phyloP scores from a whole-genome alignment of 2,113 vertebrate species.

The Motacilla tschutschensis region DNA sequence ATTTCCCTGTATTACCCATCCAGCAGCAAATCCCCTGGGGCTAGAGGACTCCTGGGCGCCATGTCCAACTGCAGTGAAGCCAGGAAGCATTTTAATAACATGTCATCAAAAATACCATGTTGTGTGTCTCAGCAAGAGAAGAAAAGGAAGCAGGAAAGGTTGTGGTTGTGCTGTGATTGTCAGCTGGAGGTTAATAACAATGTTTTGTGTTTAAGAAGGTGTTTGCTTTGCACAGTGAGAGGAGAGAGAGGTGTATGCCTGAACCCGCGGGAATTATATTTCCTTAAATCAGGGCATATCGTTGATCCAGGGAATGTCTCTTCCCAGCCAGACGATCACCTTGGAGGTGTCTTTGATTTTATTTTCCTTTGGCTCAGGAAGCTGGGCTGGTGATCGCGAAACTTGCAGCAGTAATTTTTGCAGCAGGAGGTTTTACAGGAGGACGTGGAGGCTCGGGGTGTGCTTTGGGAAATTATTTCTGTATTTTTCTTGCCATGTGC shows the following conservation, averaged over 20 bases:
- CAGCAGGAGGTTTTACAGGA: neutral
- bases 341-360: neutral
- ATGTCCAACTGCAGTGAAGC: fast-evolving
- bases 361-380: neutral
- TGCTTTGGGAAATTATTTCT: neutral
- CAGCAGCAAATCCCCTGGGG: neutral
- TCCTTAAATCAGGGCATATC: neutral
- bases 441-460: fast-evolving
- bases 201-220: neutral
- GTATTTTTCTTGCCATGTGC: fast-evolving
- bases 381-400: neutral
- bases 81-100: neutral
- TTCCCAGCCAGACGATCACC: fast-evolving
- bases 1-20: neutral
- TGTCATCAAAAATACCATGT: neutral
- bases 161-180: neutral
- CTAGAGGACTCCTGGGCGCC: neutral
- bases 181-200: neutral
- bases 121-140: neutral
- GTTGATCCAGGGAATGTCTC: neutral
- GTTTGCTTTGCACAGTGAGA: neutral
- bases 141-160: neutral
- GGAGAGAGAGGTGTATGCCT: neutral
- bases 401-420: neutral
- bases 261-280: neutral